These are phyloP conservation scores for Gyrodactylus salaris DNA, from an alignment of 1,140 invertebrate genomes.

Conservation along the genomic window DNA sequence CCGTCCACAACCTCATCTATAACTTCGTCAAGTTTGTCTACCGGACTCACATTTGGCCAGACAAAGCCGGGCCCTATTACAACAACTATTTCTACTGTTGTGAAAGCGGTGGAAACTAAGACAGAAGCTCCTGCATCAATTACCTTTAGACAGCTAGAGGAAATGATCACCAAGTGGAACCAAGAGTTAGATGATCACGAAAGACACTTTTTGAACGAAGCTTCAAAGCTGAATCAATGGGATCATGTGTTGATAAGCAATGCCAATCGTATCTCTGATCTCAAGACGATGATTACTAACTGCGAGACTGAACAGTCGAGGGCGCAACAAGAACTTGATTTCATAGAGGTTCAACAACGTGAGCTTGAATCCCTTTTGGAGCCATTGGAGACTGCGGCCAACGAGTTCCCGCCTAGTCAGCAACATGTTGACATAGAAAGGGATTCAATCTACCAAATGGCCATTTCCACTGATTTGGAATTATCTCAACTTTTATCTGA, in stretches of 20 bases:
- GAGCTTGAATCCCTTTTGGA: conserved; percentile 51
- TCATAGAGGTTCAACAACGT: conserved; percentile 54
- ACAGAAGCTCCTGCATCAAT: conserved; percentile 16
- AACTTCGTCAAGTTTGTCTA: not conserved
- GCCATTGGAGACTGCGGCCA: conserved; percentile 39
- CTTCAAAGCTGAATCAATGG: conserved; percentile 68
- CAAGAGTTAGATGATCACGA: conserved; percentile 65
- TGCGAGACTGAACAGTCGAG: conserved; percentile 56
- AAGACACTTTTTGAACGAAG: conserved; percentile 59
- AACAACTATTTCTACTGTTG: conserved; percentile 11
- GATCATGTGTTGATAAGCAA: conserved; percentile 54
- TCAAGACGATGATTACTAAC: conserved; percentile 45
- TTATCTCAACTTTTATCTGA: conserved; percentile 8
- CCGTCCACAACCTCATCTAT: conserved; percentile 7
- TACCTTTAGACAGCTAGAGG: conserved; percentile 54
- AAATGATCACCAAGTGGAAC: conserved; percentile 75
- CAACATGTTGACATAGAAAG: conserved; percentile 45
- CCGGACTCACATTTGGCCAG: not conserved
- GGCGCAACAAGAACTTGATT: conserved; percentile 65
- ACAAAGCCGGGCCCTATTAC: conserved; percentile 7
- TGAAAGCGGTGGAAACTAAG: conserved; percentile 12
- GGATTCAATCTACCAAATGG: conserved; percentile 15
- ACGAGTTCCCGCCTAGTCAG: conserved; percentile 22
- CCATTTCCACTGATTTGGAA: conserved; percentile 8
- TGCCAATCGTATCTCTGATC: conserved; percentile 45